Percentiles rank a stretch among this genome's conserved stretches.
Evolutionary conservation across 2,797 vertebrate species (phyloP).

Genomic region (Mus spretus): DNA sequence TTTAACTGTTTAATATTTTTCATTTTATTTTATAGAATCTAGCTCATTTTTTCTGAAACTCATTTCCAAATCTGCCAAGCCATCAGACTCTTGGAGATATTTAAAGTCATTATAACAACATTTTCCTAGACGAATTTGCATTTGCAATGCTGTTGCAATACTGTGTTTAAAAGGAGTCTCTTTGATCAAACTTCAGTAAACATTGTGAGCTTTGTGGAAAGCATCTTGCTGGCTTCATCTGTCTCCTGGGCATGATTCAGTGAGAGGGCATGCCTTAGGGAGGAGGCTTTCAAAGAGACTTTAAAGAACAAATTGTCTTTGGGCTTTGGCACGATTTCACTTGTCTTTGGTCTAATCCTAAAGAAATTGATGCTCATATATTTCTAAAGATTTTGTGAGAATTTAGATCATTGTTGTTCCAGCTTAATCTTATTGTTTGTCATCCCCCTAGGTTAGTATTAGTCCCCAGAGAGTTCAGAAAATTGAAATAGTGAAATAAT

Average conservation of each 20-base stretch:
- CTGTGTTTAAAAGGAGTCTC: constrained; percentile 13
- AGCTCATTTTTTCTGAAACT: background rate
- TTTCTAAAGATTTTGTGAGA: constrained; percentile 76
- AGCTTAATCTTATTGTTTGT: constrained; percentile 78
- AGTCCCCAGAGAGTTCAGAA: constrained; percentile 73
- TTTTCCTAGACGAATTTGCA: constrained; percentile 15
- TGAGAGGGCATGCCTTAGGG: constrained; percentile 69
- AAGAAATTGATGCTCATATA: constrained; percentile 65
- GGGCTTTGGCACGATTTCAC: constrained; percentile 47
- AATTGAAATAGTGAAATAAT: constrained; percentile 83
- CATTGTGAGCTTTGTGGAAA: constrained; percentile 34
- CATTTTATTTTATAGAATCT: background rate
- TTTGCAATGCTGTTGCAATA: background rate
- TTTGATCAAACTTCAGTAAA: constrained; percentile 74
- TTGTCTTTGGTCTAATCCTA: constrained; percentile 72
- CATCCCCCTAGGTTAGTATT: constrained; percentile 69
- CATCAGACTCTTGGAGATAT: background rate
- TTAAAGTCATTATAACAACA: background rate
- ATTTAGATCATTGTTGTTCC: constrained; percentile 71
- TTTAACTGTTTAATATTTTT: background rate
- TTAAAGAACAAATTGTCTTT: constrained; percentile 76
- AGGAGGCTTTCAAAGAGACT: constrained; percentile 67
- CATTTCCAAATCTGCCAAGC: constrained; percentile 15
- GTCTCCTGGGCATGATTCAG: constrained; percentile 63
- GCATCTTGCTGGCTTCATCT: constrained; percentile 37